These are phyloP conservation scores for Hylaeus anthracinus DNA, from an alignment of 1,140 invertebrate genomes.

Conservation along the genomic window DNA sequence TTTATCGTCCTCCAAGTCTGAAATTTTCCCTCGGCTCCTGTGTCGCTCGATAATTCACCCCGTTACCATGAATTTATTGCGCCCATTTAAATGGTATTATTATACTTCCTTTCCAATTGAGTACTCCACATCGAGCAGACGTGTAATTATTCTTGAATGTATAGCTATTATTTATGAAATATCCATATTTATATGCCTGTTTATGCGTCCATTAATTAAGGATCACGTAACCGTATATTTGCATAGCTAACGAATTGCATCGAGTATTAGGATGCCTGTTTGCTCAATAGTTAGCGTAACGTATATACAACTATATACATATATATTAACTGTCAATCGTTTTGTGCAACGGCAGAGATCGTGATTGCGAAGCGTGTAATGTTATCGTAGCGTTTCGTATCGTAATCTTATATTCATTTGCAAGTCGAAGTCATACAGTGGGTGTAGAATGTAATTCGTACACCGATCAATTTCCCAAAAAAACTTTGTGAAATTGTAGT, in stretches of 20 bases:
- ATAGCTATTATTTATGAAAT: conserved; percentile 13
- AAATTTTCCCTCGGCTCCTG: background rate
- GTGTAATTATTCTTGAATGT: conserved; percentile 13
- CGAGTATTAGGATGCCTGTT: background rate
- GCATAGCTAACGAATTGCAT: background rate
- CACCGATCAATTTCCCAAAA: too few species aligned
- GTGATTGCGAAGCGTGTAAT: background rate
- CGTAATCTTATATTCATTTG: conserved; percentile 38
- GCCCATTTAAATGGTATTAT: background rate
- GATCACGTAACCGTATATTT: background rate
- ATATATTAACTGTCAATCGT: background rate
- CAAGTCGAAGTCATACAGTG: background rate
- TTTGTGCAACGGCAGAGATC: background rate
- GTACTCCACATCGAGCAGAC: too few species aligned
- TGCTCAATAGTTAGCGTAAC: conserved; percentile 24
- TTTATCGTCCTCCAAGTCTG: background rate
- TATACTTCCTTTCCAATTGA: background rate
- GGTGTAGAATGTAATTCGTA: too few species aligned
- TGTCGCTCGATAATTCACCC: background rate
- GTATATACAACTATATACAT: background rate
- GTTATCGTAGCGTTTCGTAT: background rate
- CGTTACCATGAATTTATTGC: background rate
- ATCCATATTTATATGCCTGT: conserved; percentile 11
- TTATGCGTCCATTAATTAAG: conserved; percentile 23
- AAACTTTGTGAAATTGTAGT: too few species aligned